Evolutionary conservation across 2,797 vertebrate species (phyloP).

Genomic region (Myotis vivesi): DNA sequence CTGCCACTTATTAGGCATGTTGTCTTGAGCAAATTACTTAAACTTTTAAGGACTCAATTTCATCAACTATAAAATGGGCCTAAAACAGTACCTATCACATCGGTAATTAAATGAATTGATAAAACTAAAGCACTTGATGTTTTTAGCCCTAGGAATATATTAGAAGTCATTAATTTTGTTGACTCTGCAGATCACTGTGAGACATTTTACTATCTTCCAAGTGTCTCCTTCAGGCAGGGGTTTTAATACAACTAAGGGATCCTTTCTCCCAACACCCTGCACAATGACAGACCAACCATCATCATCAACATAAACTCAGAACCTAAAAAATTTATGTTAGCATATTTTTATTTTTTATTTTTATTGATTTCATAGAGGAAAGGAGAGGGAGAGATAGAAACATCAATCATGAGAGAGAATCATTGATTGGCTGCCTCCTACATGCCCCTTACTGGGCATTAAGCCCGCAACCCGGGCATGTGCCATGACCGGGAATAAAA

Average conservation of each 20-base stretch:
- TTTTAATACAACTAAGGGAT: background rate
- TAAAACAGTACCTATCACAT: background rate
- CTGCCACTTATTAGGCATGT: constrained; percentile 1
- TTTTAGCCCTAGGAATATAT: background rate
- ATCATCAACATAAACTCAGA: background rate
- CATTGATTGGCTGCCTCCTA: too few relatives aligned
- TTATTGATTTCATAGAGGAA: too few relatives aligned
- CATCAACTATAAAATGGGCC: background rate
- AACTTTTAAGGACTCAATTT: constrained; percentile 6
- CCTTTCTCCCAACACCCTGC: background rate
- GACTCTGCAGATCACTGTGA: background rate
- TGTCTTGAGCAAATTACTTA: constrained; percentile 8
- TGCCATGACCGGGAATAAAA: too few relatives aligned
- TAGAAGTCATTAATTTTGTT: background rate
- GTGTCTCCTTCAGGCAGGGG: background rate
- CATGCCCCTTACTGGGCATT: too few relatives aligned
- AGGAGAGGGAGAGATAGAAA: too few relatives aligned
- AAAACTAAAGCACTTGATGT: background rate
- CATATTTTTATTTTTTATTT: background rate
- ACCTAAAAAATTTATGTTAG: background rate
- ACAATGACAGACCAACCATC: background rate
- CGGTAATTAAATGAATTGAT: background rate
- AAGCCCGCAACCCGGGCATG: too few relatives aligned
- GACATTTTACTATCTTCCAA: background rate
- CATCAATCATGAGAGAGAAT: too few relatives aligned